Conservation (phyloP, 2,113 vertebrate genomes). For the Hypanus sabinus region DNA sequence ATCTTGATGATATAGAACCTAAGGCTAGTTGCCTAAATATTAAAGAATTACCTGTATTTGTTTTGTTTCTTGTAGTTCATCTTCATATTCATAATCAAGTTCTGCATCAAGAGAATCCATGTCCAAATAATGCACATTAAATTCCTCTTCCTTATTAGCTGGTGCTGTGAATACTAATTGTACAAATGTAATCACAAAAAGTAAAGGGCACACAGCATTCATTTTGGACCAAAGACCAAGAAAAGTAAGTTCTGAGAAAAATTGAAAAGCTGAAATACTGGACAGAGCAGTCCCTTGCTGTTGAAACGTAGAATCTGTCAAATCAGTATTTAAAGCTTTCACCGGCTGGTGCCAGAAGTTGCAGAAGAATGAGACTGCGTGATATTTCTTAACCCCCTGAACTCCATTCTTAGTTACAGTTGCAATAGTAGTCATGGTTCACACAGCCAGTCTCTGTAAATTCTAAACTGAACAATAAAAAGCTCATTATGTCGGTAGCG, state of each 20-base stretch:
- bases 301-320: conserved; percentile 70
- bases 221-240: conserved; percentile 53
- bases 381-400: conserved; percentile 81
- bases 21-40: neutral
- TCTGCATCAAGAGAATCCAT: conserved; percentile 2
- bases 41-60: conserved; percentile 56
- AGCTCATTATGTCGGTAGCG: neutral
- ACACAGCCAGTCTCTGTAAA: conserved; percentile 33
- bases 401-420: conserved; percentile 57
- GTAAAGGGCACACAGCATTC: conserved; percentile 57
- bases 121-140: neutral
- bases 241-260: conserved; percentile 50
- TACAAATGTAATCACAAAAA: conserved; percentile 62
- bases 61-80: conserved; percentile 51
- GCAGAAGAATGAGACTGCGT: conserved; percentile 67
- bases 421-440: conserved; percentile 45
- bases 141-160: conserved; percentile 49
- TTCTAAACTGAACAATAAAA: neutral
- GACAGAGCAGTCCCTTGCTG: conserved; percentile 55
- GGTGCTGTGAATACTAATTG: conserved; percentile 65
- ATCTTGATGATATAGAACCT: neutral
- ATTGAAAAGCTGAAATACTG: conserved; percentile 46
- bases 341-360: conserved; percentile 73
- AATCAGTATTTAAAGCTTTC: conserved; percentile 92
- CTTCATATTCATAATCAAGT: conserved; percentile 50